Base-by-base conservation (phyloP, 2,113 vertebrate genomes). In the Vanacampus margaritifer region DNA sequence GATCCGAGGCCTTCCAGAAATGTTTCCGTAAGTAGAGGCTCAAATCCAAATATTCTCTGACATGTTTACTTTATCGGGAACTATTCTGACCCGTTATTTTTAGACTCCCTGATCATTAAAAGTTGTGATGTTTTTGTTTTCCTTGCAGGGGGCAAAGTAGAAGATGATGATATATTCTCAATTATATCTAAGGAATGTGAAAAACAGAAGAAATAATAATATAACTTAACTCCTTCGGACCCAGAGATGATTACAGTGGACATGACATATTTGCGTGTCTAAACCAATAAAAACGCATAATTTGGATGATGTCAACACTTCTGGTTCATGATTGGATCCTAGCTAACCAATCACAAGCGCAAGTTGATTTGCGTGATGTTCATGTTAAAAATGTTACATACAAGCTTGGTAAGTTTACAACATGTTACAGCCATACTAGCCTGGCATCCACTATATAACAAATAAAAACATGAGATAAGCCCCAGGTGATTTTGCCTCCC, bases 11-110 rank as follows among this genome's bases (percentile, higher is more conserved):
- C 3, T 43, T 86, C 24, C 87, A 78, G 78, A 69, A 37, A 32
- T 91, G 86, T 36, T 86, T 87, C 39, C 64, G 91, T 93, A 72
- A 90, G 90, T 82, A 45, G 0, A 12, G 9, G 10, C 0, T 46
- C 24, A n/a, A 9, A 17, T 62, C 23, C 21, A 58, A 24, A 26
- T 54, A 26, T n/a, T 12, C 19, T 16, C 2, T 10, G 3, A 45
- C 7, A 6, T 35, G 26, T 19, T 57, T 7, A 32, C 24, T 58
- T 6, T 23, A 19, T 57, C 54, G 35, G 54, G 26, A 57, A 19
- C 54, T 36, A 17, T 14, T 21, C 23, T 6, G 45, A 45, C 1
- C 26, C 2, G 21, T 4, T 64, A 64, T 46, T 19, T 32, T 45
- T 23, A 46, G 13, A 28, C 41, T 7, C 37, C 1, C 6, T 37